phyloP scores from a whole-genome alignment of 2,888 invertebrate genomes.

The Polyommatus iphigenia region DNA sequence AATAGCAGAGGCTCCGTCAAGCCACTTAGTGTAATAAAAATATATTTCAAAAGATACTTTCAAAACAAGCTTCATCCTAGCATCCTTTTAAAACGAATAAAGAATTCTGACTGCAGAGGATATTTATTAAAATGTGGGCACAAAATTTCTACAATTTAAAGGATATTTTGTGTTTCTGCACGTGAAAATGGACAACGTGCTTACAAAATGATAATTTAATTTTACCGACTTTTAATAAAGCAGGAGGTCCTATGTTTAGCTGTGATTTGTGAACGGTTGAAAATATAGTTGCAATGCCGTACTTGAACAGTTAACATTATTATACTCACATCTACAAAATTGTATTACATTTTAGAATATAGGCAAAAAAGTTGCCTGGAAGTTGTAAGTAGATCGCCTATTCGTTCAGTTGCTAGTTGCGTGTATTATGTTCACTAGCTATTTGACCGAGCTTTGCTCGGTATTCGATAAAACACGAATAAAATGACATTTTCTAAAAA shows the following conservation, averaged over 20 bases:
- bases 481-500: too few species aligned
- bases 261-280: not conserved
- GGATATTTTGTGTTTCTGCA: not conserved
- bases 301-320: too few species aligned
- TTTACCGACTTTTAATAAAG: not conserved
- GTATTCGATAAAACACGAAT: too few species aligned
- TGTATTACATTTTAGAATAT: too few species aligned
- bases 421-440: too few species aligned
- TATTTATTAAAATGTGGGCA: conserved; percentile 22
- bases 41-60: conserved; percentile 32
- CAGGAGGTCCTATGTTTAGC: not conserved
- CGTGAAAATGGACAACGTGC: not conserved
- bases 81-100: conserved; percentile 30
- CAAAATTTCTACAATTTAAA: conserved; percentile 1
- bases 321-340: too few species aligned
- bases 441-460: too few species aligned
- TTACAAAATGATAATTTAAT: not conserved
- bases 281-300: too few species aligned
- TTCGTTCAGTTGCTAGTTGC: too few species aligned
- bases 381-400: too few species aligned
- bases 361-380: too few species aligned
- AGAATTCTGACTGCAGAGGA: conserved; percentile 30
- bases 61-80: conserved; percentile 23
- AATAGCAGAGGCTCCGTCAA: conserved; percentile 8
- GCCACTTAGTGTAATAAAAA: conserved; percentile 31